These are phyloP conservation scores for Zaprionus vittiger DNA, from an alignment of 1,140 invertebrate species.

Conservation along the genomic window DNA sequence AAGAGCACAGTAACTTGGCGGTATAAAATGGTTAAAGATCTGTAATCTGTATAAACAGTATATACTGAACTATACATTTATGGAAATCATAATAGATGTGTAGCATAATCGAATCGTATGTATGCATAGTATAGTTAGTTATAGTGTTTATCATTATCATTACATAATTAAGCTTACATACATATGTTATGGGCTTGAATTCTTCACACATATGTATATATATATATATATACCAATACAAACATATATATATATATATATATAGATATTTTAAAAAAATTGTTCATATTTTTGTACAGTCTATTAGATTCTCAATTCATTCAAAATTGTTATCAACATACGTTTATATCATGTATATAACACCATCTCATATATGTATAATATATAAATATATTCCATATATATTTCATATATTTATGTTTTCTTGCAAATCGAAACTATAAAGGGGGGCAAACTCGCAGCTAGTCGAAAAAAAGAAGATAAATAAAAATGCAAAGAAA, in stretches of 20 bases:
- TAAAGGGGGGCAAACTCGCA: background rate
- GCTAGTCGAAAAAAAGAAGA: background rate
- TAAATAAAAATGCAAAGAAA: conserved; percentile 9
- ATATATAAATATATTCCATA: conserved; percentile 30
- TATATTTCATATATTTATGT: background rate
- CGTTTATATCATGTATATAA: conserved; percentile 54
- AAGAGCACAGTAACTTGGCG: conserved; percentile 81
- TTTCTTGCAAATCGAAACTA: background rate
- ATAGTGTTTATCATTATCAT: conserved; percentile 56
- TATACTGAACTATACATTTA: conserved; percentile 18
- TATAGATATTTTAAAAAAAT: conserved; percentile 68
- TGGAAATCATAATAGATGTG: conserved; percentile 23
- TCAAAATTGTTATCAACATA: conserved; percentile 81
- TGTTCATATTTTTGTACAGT: conserved; percentile 76
- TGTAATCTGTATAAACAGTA: conserved; percentile 48
- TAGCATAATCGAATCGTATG: conserved; percentile 24
- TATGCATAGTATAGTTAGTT: conserved; percentile 19
- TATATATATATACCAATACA: conserved; percentile 55
- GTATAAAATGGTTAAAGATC: conserved; percentile 76
- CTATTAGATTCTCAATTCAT: conserved; percentile 83
- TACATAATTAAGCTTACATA: conserved; percentile 25
- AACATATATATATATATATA: conserved; percentile 62
- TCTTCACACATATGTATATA: conserved; percentile 58
- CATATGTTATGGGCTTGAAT: conserved; percentile 40
- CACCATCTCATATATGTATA: conserved; percentile 49